Conservation (phyloP, 2,888 invertebrate species). For the Temnothorax unifasciatus region DNA sequence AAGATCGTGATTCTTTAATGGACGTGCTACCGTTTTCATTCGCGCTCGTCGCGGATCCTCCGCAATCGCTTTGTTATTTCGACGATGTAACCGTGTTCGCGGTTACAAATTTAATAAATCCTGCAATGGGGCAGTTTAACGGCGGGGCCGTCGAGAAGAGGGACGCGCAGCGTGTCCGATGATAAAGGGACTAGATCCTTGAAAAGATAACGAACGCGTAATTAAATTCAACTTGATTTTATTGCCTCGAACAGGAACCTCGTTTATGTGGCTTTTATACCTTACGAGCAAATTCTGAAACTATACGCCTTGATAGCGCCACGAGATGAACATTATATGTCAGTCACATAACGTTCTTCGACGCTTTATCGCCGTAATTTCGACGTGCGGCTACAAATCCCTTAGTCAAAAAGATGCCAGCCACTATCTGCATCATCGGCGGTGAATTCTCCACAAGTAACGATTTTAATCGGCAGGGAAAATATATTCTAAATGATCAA, state of each 20-base stretch:
- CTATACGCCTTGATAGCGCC: slow-evolving; percentile 74
- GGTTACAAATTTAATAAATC: slow-evolving; percentile 76
- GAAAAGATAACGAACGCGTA: slow-evolving; percentile 79
- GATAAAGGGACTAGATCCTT: slow-evolving; percentile 82
- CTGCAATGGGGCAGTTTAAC: slow-evolving; percentile 21
- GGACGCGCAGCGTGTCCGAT: slow-evolving; percentile 59
- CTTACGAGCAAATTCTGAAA: slow-evolving; percentile 81
- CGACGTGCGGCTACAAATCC: slow-evolving; percentile 60
- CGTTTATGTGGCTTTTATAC: slow-evolving; percentile 82
- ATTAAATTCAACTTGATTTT: slow-evolving; percentile 84
- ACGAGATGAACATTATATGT: slow-evolving; percentile 75
- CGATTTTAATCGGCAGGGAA: neutral
- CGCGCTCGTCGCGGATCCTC: neutral
- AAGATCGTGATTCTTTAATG: neutral
- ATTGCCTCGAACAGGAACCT: slow-evolving; percentile 75
- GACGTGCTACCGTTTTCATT: neutral
- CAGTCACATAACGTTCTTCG: slow-evolving; percentile 65
- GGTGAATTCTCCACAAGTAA: neutral
- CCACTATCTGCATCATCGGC: slow-evolving; percentile 20
- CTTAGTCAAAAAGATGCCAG: slow-evolving; percentile 38
- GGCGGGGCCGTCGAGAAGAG: slow-evolving; percentile 44
- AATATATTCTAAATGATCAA: slow-evolving; percentile 25
- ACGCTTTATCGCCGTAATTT: slow-evolving; percentile 77
- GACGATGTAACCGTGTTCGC: neutral
- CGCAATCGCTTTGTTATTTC: slow-evolving; percentile 18